Conservation (phyloP, 2,113 vertebrate genomes). For the Chamaea fasciata region DNA sequence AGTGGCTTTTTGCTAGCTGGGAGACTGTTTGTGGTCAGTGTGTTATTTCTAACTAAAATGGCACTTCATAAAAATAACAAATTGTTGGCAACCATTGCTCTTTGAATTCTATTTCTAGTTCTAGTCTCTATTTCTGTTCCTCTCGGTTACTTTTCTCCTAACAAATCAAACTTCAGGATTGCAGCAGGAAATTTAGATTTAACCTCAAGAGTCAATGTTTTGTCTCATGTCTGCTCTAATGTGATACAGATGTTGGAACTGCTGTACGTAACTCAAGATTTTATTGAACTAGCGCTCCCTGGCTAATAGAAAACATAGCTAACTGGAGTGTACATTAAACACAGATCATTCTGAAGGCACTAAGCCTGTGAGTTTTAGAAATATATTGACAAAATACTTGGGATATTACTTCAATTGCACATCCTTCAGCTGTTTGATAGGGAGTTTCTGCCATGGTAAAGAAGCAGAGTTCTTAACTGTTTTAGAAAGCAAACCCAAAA, state of each 20-base stretch:
- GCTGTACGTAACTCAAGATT: conserved; percentile 64
- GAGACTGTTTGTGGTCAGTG: conserved; percentile 49
- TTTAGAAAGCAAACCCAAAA: background rate
- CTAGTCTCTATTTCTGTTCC: conserved; percentile 55
- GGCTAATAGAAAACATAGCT: conserved; percentile 73
- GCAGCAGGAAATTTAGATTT: conserved; percentile 79
- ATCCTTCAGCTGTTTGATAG: conserved; percentile 8
- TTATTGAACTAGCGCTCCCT: conserved; percentile 67
- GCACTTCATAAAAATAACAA: conserved; percentile 65
- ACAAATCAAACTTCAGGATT: conserved; percentile 69
- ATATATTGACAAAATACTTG: conserved; percentile 42
- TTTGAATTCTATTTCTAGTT: conserved; percentile 63
- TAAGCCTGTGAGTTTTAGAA: conserved; percentile 31
- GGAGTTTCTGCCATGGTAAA: background rate
- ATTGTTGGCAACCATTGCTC: conserved; percentile 50
- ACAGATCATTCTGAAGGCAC: conserved; percentile 47
- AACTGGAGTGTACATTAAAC: conserved; percentile 51
- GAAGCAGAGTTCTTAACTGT: background rate
- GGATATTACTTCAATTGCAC: conserved; percentile 37
- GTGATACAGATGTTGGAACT: conserved; percentile 74
- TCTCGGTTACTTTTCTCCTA: conserved; percentile 66
- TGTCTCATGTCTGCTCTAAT: conserved; percentile 80
- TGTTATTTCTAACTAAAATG: conserved; percentile 53
- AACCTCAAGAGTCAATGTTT: conserved; percentile 78
- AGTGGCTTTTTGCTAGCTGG: background rate